Percentiles rank a stretch among this genome's conserved stretches.
phyloP scores from a whole-genome alignment of 2,888 invertebrate species.

The Amphipoea oculea region DNA sequence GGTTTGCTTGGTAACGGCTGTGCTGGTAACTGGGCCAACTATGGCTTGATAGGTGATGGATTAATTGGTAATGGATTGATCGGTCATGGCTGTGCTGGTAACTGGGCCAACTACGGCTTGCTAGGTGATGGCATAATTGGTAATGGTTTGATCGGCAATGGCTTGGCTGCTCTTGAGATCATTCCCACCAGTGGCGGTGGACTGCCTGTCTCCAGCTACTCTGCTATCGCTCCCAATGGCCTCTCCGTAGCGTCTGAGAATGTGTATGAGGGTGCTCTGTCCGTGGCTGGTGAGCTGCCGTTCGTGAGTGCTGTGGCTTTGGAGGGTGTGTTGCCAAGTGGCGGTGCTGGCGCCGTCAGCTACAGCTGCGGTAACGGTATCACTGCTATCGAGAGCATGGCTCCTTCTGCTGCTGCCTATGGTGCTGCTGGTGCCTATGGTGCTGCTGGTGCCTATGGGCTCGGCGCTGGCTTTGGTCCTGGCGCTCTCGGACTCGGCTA shows the following conservation, averaged over 20 bases:
- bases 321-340: not conserved
- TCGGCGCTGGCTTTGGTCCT: conserved; percentile 5
- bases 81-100: no score
- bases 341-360: not conserved
- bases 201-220: not conserved
- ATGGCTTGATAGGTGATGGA: not conserved
- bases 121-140: no score
- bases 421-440: no score
- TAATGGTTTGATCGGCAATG: not conserved
- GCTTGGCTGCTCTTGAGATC: not conserved
- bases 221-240: not conserved
- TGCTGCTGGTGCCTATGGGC: conserved; percentile 10
- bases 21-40: not conserved
- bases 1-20: not conserved
- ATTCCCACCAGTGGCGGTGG: not conserved
- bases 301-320: not conserved
- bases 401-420: conserved; percentile 26
- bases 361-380: not conserved
- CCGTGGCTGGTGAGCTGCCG: conserved; percentile 1
- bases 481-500: conserved; percentile 1
- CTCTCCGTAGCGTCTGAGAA: not conserved
- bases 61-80: no score
- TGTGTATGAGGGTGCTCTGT: not conserved
- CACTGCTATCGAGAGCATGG: not conserved
- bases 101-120: no score